Base-by-base conservation (phyloP, 2,888 invertebrate species). In the Pristionchus arcanus region DNA sequence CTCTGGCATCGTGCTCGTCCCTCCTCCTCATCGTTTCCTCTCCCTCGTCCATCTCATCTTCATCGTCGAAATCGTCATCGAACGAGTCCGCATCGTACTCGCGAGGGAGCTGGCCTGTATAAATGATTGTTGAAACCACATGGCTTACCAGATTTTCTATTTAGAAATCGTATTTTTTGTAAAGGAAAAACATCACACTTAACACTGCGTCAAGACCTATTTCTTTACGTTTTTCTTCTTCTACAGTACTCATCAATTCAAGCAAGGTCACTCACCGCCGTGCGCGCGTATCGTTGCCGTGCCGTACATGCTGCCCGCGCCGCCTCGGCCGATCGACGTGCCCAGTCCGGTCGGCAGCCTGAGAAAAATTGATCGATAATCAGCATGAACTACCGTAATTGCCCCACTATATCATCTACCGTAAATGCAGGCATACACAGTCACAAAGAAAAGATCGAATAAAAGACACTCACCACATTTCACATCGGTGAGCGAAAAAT, bases 51-150 rank as follows among this genome's bases (percentile, higher is more conserved):
- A 49, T 49, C 42, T 49, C 42, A n/a, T 84, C 89, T 21, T 87
- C 87, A 37, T 89, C 89, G 28, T 89, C 89, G 49, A 83, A 81
- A 53, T 83, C 89, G 42, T 81, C 89, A 49, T 84, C 89, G 49
- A 89, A 89, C n/a, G 81, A 81, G 53, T 89, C 89, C 83, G 81
- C 89, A 25, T 84, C 89, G 88, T 77, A 88, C 34, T 88, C 88
- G 16, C 55, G 74, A 0, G 55, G 53, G 2, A 42, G 21, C 55
- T 81, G 81, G 28, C 53, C 81, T 81, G 53, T 15, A n/a, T n/a
- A 34, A 34, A 74, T 19, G 19, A 74, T 21, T 34, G 34, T 71
- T 28, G 2, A 7, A 68, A 31, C 11, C 31, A 68, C 31, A 68
- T 68, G n/a, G 68, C 25, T 28, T 31, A n/a, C n/a, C n/a, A n/a